phyloP scores from a whole-genome alignment of 2,113 vertebrate species.

The Myiopsitta monachus region DNA sequence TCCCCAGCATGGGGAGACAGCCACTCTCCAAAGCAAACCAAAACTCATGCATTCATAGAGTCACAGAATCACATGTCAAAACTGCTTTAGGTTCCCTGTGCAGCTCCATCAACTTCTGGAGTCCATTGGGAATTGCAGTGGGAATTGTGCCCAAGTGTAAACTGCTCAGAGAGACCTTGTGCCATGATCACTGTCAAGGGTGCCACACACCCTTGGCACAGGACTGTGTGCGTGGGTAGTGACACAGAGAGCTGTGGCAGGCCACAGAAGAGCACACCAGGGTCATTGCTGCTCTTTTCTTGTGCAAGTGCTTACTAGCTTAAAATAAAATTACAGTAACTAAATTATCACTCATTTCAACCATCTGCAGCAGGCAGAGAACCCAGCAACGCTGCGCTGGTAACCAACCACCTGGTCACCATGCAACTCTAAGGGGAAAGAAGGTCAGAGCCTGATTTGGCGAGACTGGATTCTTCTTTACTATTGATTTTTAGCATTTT shows the following conservation, averaged over 20 bases:
- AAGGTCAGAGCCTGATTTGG: background rate
- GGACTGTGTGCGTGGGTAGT: fast-evolving
- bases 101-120: background rate
- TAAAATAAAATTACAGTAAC: conserved; percentile 57
- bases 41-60: background rate
- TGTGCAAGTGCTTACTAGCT: background rate
- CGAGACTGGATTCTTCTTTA: background rate
- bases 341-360: conserved; percentile 25
- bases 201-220: fast-evolving
- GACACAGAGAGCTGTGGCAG: background rate
- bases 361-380: background rate
- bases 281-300: background rate
- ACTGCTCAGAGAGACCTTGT: background rate
- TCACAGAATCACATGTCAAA: background rate
- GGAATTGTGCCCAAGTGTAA: background rate
- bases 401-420: background rate
- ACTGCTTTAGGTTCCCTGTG: background rate
- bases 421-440: background rate
- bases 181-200: too few relatives aligned
- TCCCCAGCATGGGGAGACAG: background rate
- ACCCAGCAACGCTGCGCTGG: background rate
- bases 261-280: background rate
- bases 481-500: background rate
- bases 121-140: background rate
- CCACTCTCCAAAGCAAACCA: background rate